Percentiles rank a stretch among this genome's conserved stretches.
These are phyloP conservation scores for Agonopterix heracliana DNA, from an alignment of 2,888 invertebrate genomes.

Conservation along the genomic window DNA sequence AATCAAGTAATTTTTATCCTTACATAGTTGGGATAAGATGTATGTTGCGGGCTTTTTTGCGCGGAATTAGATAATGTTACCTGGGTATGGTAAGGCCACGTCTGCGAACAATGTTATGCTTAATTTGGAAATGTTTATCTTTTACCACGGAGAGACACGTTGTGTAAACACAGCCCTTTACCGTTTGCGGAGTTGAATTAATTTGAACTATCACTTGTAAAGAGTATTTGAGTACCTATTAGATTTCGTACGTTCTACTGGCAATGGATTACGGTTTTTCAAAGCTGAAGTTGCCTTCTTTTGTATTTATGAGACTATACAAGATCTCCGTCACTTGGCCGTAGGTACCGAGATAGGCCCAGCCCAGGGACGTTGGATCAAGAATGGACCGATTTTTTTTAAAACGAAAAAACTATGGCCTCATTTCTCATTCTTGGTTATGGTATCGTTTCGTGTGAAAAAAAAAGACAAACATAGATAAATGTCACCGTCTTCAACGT, in stretches of 20 bases:
- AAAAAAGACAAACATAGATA: too few relatives aligned
- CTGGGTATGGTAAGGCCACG: background rate
- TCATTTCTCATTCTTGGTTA: too few relatives aligned
- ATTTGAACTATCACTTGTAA: conserved; percentile 2
- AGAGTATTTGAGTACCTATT: background rate
- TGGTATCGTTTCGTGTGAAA: too few relatives aligned
- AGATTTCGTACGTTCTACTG: background rate
- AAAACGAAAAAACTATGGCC: too few relatives aligned
- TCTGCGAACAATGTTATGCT: conserved; percentile 13
- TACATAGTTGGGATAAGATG: too few relatives aligned
- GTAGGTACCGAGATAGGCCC: too few relatives aligned
- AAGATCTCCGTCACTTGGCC: background rate
- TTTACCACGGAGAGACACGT: conserved; percentile 10
- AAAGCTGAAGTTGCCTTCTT: background rate
- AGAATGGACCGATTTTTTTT: too few relatives aligned
- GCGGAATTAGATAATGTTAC: too few relatives aligned
- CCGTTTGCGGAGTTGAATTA: conserved; percentile 15
- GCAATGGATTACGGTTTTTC: background rate
- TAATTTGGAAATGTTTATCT: conserved; percentile 22
- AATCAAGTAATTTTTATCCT: too few relatives aligned
- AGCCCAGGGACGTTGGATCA: too few relatives aligned
- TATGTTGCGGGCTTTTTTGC: too few relatives aligned
- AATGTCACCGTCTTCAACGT: too few relatives aligned
- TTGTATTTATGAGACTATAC: background rate
- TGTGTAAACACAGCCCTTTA: conserved; percentile 11